Evolutionary conservation across 2,113 vertebrate genomes (phyloP), one percentile per base, ranked within the genome.

Genomic region (Crocuta crocuta): DNA sequence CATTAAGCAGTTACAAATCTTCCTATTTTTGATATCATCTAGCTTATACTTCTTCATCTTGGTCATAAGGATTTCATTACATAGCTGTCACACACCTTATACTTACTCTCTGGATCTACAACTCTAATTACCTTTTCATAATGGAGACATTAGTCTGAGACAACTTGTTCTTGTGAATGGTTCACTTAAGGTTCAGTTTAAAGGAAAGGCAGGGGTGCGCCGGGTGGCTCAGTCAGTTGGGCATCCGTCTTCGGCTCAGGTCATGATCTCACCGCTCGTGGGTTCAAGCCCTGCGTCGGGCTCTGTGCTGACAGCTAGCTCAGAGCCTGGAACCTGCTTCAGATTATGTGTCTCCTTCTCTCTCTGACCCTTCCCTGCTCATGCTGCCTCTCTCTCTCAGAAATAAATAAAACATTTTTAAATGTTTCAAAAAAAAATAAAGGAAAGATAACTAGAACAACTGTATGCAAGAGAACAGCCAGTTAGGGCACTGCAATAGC

Each of bases 111-210:
- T 84, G 10, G 79, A 53, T 48, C 80, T 86, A 50, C 50, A 92
- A 92, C 80, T 96, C 80, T 82, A 96, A 94, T 86, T 78, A 95
- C 3, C 11, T 24, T 92, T 93, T 84, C 85, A 91, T 83, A 96
- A 65, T 80, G 71, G 39, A 89, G n/a, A n/a, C 28, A 79, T 58
- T 50, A 80, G 65, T 91, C 76, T 81, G 45, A 82, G 58, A 90
- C 35, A 91, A 91, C 16, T 85, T 76, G 17, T 88, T 96, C 88
- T 78, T 45, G 13, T 23, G 92, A 94, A 96, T 76, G 53, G 19
- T 24, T 93, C 53, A 58, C 48, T 97, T 78, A 91, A 93, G 79
- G 43, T 97, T 71, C 43, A 71, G 23, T 87, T 45, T 94, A 58
- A 96, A 87, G 24, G 61, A 96, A 87, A 3, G 19, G 1, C 53